These are phyloP conservation scores for Valencia hispanica DNA, from an alignment of 2,797 vertebrate species.

Conservation along the genomic window DNA sequence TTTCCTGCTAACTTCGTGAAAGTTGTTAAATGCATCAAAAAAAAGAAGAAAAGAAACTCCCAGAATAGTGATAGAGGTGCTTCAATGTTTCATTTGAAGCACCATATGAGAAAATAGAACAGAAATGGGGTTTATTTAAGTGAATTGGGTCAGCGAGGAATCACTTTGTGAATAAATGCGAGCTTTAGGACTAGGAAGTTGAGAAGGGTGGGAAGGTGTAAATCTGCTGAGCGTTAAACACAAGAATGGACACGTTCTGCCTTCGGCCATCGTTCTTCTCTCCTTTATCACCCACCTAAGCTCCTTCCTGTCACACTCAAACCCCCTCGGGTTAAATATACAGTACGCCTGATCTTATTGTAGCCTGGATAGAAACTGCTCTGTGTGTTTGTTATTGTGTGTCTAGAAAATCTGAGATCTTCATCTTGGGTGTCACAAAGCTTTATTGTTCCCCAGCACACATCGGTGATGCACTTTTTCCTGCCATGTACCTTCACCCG, in stretches of 20 bases:
- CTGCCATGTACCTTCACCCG: background rate
- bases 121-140: constrained; percentile 12
- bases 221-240: constrained; percentile 5
- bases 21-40: background rate
- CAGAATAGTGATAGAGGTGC: background rate
- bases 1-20: background rate
- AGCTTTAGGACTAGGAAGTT: constrained; percentile 47
- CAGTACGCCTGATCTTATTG: background rate
- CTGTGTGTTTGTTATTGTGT: background rate
- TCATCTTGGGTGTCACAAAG: background rate
- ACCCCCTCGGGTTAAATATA: background rate
- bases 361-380: background rate
- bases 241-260: constrained; percentile 52
- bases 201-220: constrained; percentile 65
- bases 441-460: background rate
- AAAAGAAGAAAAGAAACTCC: background rate
- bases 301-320: constrained; percentile 1
- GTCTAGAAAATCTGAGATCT: background rate
- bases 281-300: constrained; percentile 17
- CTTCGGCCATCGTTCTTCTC: constrained; percentile 41
- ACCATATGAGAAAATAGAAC: too few relatives aligned
- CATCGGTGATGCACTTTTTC: background rate
- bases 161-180: constrained; percentile 52
- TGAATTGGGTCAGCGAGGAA: constrained; percentile 33
- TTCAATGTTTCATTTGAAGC: background rate